Base-by-base conservation (phyloP, 2,113 vertebrate genomes). In the Odobenus rosmarus region DNA sequence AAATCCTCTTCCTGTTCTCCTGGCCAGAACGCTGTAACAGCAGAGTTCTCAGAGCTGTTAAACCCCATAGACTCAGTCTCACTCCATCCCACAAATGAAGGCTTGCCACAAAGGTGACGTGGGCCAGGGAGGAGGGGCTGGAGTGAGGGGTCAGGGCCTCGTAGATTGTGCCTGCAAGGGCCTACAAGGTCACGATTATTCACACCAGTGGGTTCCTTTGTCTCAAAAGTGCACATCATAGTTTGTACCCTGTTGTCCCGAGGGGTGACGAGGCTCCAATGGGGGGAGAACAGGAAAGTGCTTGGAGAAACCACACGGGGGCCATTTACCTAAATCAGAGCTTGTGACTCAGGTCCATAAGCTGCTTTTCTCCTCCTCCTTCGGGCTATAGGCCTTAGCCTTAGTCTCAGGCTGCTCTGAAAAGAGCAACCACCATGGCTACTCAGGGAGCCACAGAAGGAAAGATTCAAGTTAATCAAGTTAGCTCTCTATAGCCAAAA, bases 81-180 rank as follows among this genome's bases (percentile, higher is more conserved):
- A 28, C 24, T 6, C n/a, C 77, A 42, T 19, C 67, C 39, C 13
- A 39, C 6, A 2, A 18, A 16, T 4, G 0, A 28, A 42, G 51
- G 39, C 24, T 61, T 57, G 16, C 26, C 82, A 62, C 0, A 8
- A 71, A 53, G 14, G 53, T 4, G 61, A 57, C 31, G 1, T 0
- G 57, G 26, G 33, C 15, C 13, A 19, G 36, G 33, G 21, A 53
- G 5, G 12, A 36, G 11, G 51, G 88, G 33, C 4, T 49, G n/a
- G 31, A 28, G 31, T 6, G 24, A 24, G 71, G 49, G 10, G 7
- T 28, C 5, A 21, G 42, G 36, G 64, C 55, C 26, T 26, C 82
- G 10, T 0, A 16, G 12, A 33, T 0, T 12, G 18, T 12, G 12
- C 15, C n/a, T 4, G 10, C 7, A 3, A 53, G 39, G 2, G 2